phyloP scores from a whole-genome alignment of 2,113 vertebrate genomes.

The Tragelaphus strepsiceros region DNA sequence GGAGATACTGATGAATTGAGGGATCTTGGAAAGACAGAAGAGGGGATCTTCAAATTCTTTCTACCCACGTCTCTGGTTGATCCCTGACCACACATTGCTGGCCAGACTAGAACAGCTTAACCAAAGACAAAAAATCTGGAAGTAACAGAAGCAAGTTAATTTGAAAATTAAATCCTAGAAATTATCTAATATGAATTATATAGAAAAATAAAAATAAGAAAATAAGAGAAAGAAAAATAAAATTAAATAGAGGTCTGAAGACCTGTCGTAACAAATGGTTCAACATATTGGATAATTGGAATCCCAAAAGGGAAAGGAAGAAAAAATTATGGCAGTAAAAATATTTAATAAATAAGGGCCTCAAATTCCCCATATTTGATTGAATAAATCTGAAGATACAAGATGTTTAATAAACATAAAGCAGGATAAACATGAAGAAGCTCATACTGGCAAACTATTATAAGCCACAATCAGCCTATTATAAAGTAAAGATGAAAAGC shows the following conservation, averaged over 20 bases:
- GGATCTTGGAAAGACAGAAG: not conserved
- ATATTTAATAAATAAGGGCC: not conserved
- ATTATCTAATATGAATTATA: not conserved
- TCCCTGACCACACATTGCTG: not conserved
- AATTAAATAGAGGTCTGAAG: not conserved
- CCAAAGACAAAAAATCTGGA: not conserved
- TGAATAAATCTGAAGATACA: not conserved
- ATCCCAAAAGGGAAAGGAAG: not conserved
- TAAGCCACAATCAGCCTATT: not conserved
- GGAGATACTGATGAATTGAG: not conserved
- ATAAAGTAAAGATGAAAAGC: not conserved
- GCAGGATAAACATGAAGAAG: not conserved
- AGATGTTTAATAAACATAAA: not conserved
- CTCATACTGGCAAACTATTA: not conserved
- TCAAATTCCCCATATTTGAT: not conserved
- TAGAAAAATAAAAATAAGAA: not conserved
- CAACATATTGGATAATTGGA: not conserved
- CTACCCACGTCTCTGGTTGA: not conserved
- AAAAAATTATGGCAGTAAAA: not conserved
- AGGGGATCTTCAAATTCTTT: not conserved
- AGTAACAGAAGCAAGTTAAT: not conserved
- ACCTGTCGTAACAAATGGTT: not conserved
- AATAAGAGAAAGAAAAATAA: not conserved
- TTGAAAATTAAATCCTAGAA: not conserved
- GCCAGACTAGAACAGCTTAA: not conserved